Evolutionary conservation across 2,888 invertebrate genomes (phyloP).

Genomic region (Nemapogon koenigi): DNA sequence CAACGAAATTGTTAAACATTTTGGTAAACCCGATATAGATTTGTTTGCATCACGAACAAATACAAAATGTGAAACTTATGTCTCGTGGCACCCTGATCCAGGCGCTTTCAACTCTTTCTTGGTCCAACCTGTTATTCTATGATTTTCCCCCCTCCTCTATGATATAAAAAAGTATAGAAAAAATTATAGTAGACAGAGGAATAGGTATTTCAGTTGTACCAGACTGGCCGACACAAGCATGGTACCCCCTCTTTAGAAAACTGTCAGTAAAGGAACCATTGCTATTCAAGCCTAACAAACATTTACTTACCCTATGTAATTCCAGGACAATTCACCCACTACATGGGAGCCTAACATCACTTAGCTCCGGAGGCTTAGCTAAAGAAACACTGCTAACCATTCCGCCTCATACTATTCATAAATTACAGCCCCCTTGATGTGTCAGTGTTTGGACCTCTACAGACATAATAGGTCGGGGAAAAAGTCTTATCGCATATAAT

Average conservation of each 20-base stretch:
- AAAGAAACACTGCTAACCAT: neutral
- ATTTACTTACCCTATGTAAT: too few species aligned
- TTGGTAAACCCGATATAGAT: constrained; percentile 9
- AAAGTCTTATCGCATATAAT: too few species aligned
- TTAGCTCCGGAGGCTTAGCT: too few species aligned
- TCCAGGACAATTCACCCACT: too few species aligned
- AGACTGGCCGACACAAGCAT: too few species aligned
- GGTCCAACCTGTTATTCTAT: constrained; percentile 9
- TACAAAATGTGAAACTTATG: constrained; percentile 10
- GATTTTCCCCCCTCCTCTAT: constrained; percentile 11
- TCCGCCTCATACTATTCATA: neutral
- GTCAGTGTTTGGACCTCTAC: too few species aligned
- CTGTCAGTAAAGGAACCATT: too few species aligned
- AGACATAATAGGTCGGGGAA: too few species aligned
- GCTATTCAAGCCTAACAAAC: too few species aligned
- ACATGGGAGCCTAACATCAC: too few species aligned
- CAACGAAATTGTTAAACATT: constrained; percentile 6
- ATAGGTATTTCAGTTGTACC: constrained; percentile 13
- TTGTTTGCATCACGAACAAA: constrained; percentile 10
- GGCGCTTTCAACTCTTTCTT: constrained; percentile 9
- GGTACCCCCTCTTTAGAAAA: too few species aligned
- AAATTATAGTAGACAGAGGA: constrained; percentile 11
- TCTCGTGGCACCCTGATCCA: constrained; percentile 13
- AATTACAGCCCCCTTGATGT: neutral
- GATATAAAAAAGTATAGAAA: constrained; percentile 8